A percentile compares a stretch with the other conserved stretches of the same genome.
phyloP scores from a whole-genome alignment of 2,888 invertebrate species.

The Polydrusus cervinus region DNA sequence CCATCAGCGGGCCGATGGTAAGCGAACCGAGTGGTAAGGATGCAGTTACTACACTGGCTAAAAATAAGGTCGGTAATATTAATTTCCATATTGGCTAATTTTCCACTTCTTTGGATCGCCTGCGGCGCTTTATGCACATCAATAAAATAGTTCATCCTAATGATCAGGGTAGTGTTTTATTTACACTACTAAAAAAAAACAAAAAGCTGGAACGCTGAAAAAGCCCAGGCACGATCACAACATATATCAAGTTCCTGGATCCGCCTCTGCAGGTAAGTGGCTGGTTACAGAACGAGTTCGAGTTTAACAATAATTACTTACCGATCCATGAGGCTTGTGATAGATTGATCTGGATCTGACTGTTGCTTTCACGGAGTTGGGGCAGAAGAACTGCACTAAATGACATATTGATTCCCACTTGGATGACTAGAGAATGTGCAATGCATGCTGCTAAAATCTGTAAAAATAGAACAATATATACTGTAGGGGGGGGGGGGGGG shows the following conservation, averaged over 20 bases:
- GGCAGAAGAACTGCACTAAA: constrained; percentile 75
- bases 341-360: constrained; percentile 67
- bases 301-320: constrained; percentile 58
- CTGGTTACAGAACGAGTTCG: too few relatives aligned
- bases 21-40: constrained; percentile 74
- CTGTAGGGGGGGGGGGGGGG: too few relatives aligned
- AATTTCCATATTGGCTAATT: background rate
- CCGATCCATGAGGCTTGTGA: constrained; percentile 76
- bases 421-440: constrained; percentile 73
- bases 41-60: constrained; percentile 75
- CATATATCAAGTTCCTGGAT: too few relatives aligned
- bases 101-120: too few relatives aligned
- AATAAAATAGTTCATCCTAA: too few relatives aligned
- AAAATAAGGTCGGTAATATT: background rate
- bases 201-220: too few relatives aligned
- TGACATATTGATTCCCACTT: constrained; percentile 76
- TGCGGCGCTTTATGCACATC: too few relatives aligned
- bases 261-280: too few relatives aligned
- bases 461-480: constrained; percentile 38
- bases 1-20: constrained; percentile 74
- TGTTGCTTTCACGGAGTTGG: constrained; percentile 69
- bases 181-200: too few relatives aligned
- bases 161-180: too few relatives aligned
- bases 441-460: constrained; percentile 72
- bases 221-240: too few relatives aligned